These are phyloP conservation scores for Neodiprion lecontei DNA, from an alignment of 1,140 invertebrate species.

Conservation along the genomic window DNA sequence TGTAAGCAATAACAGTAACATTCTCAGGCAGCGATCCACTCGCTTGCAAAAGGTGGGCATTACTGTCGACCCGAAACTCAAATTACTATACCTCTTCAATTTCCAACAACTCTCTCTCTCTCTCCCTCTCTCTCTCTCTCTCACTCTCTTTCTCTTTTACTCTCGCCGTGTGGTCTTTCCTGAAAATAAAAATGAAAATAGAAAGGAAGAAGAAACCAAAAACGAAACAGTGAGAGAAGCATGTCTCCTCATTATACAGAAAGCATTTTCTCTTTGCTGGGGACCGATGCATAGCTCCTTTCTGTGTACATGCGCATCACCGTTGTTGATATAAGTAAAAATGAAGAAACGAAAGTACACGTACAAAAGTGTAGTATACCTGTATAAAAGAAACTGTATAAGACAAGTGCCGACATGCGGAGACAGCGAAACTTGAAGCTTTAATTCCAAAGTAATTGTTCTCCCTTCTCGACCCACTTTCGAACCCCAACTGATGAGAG, in stretches of 20 bases:
- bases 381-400: too few species aligned
- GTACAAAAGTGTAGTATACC: too few species aligned
- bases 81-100: slow-evolving; percentile 5
- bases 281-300: too few species aligned
- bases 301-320: too few species aligned
- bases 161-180: slow-evolving; percentile 27
- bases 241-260: neutral
- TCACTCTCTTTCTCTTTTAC: neutral
- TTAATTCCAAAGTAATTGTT: too few species aligned
- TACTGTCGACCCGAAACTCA: slow-evolving; percentile 3
- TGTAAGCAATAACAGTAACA: slow-evolving; percentile 7
- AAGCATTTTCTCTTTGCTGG: neutral
- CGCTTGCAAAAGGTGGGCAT: neutral
- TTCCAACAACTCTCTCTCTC: neutral
- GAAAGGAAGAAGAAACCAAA: neutral
- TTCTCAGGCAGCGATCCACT: slow-evolving; percentile 2
- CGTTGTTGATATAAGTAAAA: too few species aligned
- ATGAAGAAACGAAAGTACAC: too few species aligned
- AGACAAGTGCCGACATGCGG: too few species aligned
- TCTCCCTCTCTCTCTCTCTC: neutral
- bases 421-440: too few species aligned
- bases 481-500: too few species aligned
- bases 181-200: neutral
- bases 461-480: too few species aligned
- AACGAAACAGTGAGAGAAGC: neutral